A percentile compares a stretch with the other conserved stretches of the same genome.
Conservation (phyloP, 1,140 invertebrate species). For the Hestina assimilis region DNA sequence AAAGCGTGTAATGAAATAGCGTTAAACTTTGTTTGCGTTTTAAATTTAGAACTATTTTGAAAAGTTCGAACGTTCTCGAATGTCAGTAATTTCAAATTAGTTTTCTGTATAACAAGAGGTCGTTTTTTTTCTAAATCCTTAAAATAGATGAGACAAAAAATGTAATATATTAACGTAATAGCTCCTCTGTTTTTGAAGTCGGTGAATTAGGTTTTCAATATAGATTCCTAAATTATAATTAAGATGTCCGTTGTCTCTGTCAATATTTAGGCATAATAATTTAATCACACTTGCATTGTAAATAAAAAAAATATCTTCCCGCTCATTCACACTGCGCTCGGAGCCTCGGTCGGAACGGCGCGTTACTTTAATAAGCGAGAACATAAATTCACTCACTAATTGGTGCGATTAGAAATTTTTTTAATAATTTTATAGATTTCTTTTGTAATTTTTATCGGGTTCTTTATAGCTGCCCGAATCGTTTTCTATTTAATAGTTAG, state of each 20-base stretch:
- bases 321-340: conserved; percentile 1
- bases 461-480: conserved; percentile 63
- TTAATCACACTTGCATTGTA: conserved; percentile 1
- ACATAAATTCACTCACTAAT: conserved; percentile 68
- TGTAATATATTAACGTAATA: too few relatives aligned
- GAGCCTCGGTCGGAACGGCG: neutral
- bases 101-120: too few relatives aligned
- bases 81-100: too few relatives aligned
- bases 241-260: neutral
- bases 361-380: conserved; percentile 57
- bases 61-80: too few relatives aligned
- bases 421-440: conserved; percentile 74
- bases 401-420: conserved; percentile 70
- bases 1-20: too few relatives aligned
- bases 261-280: neutral
- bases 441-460: conserved; percentile 73
- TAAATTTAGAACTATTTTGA: too few relatives aligned
- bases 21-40: too few relatives aligned
- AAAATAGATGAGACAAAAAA: too few relatives aligned
- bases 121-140: too few relatives aligned
- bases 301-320: conserved; percentile 1
- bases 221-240: too few relatives aligned
- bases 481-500: conserved; percentile 65
- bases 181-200: too few relatives aligned
- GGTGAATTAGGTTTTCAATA: too few relatives aligned